phyloP scores from a whole-genome alignment of 2,797 vertebrate species.

The Cuniculus paca region DNA sequence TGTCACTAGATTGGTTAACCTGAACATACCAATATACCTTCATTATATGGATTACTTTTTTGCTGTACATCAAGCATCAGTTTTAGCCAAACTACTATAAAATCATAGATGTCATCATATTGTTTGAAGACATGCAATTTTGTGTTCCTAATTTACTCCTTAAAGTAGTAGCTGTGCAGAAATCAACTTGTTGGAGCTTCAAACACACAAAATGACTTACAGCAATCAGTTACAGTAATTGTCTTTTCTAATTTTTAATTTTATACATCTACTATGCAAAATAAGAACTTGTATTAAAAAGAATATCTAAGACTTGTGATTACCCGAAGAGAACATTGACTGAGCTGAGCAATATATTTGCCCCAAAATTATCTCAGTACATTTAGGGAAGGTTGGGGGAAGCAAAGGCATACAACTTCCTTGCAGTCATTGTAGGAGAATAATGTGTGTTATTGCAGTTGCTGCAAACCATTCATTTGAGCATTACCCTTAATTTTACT shows the following conservation, averaged over 20 bases:
- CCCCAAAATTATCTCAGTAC: background rate
- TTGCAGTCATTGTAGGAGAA: background rate
- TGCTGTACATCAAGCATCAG: background rate
- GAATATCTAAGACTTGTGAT: background rate
- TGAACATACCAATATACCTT: background rate
- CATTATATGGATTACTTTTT: background rate
- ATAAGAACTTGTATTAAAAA: background rate
- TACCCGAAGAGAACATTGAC: background rate
- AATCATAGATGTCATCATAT: slow-evolving; percentile 23
- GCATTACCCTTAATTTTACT: background rate
- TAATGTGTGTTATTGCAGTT: background rate
- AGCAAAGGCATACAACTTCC: background rate
- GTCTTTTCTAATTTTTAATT: background rate
- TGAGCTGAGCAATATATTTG: background rate
- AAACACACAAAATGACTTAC: background rate
- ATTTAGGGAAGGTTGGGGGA: background rate
- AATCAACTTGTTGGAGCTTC: background rate
- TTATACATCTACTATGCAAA: background rate
- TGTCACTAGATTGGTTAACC: background rate
- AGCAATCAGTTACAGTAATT: background rate
- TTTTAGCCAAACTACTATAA: background rate
- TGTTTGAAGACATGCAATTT: slow-evolving; percentile 30
- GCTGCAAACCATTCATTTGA: slow-evolving; percentile 20
- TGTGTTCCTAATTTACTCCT: background rate
- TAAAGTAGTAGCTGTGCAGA: background rate